phyloP scores from a whole-genome alignment of 2,113 vertebrate genomes.

The Hypomesus transpacificus region DNA sequence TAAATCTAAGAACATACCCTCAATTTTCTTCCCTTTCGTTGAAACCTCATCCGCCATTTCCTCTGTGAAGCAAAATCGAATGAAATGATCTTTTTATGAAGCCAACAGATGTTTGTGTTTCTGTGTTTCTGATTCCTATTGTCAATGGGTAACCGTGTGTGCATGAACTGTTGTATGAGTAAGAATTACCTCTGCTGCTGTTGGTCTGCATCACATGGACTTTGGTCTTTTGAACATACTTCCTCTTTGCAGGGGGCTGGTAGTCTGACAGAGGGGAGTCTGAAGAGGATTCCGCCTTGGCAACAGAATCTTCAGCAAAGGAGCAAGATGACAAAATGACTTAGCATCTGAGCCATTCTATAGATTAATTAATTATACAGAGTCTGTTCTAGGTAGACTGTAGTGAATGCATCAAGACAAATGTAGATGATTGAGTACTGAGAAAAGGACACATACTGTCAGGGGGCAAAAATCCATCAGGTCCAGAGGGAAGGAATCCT shows the following conservation, averaged over 20 bases:
- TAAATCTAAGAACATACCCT: conserved; percentile 69
- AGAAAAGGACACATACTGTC: conserved; percentile 20
- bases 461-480: conserved; percentile 72
- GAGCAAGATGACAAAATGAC: neutral
- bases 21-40: conserved; percentile 71
- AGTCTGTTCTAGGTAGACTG: neutral
- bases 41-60: conserved; percentile 71
- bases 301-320: conserved; percentile 18
- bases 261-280: conserved; percentile 52
- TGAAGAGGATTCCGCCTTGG: conserved; percentile 14
- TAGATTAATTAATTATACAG: neutral
- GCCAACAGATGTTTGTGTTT: neutral
- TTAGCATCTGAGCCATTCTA: neutral
- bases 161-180: neutral
- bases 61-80: conserved; percentile 64
- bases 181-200: conserved; percentile 55
- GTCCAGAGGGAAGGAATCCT: conserved; percentile 85
- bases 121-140: too few relatives aligned
- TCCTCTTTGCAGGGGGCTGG: conserved; percentile 72
- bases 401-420: neutral
- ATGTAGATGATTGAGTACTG: neutral
- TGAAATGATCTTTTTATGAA: neutral
- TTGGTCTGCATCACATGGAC: neutral
- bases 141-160: too few relatives aligned
- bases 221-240: conserved; percentile 57